Base-by-base conservation (phyloP, 2,888 invertebrate species). In the Boloria selene region DNA sequence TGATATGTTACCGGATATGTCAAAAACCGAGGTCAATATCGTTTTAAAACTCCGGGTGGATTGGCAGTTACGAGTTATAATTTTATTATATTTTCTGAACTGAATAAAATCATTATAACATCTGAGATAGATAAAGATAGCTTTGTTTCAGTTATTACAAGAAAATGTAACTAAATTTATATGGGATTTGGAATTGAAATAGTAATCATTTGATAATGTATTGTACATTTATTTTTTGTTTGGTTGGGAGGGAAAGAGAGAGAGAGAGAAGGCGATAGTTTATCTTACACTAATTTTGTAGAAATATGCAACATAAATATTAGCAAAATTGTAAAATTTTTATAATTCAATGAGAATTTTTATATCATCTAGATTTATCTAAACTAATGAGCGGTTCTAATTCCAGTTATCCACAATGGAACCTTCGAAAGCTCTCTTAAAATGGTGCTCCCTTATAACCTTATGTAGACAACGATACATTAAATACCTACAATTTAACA, bases 401-500 rank as follows among this genome's bases (percentile, higher is more conserved):
- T 61, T 58, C 45, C 61, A 56, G 61, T 22, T 56, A 68, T 56
- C 52, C 60, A 49, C 56, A 52, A 56, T 16, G 44, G 22, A 42
- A 54, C 18, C 7, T 47, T 52, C 44, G 17, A 54, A 60, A 67
- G 67, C 64, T 67, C 64, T 67, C 64, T 64, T 60, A 53, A 50
- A 50, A 54, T 53, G 66, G 53, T 70, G 65, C 61, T 70, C 60
- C 68, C 65, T 66, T 70, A 59, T 14, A 58, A 64, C 51, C 68
- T 50, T 62, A 59, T 65, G 49, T 44, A 59, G 58, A 63, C 16
- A 13, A 50, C 18, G 50, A 59, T 51, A 56, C 45, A 56, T 56
- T 67, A 62, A 62, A 80, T 67, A 78, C n/a, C n/a, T n/a, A n/a
- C 7, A 38, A 38, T 38, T 38, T 10, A 38, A 22, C n/a, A 56